These are phyloP conservation scores for Bubalus kerabau DNA, from an alignment of 2,113 vertebrate genomes.

Conservation along the genomic window DNA sequence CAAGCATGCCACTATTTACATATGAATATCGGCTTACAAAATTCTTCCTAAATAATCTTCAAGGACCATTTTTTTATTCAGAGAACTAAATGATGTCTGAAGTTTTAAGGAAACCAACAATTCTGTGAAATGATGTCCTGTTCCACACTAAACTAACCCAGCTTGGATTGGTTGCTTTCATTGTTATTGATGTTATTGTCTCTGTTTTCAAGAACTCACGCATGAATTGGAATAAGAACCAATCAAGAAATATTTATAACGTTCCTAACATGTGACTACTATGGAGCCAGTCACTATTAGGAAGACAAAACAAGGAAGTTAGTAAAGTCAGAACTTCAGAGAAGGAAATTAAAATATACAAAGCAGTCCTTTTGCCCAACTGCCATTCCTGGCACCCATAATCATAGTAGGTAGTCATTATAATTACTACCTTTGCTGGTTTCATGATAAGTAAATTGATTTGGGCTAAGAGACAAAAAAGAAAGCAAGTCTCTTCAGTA, in stretches of 20 bases:
- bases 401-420: not conserved
- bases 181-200: not conserved
- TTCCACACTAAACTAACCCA: not conserved
- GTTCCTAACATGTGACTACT: not conserved
- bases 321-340: conserved; percentile 1
- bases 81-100: not conserved
- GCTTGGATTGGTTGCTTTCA: not conserved
- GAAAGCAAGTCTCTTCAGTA: not conserved
- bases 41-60: not conserved
- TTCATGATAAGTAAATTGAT: conserved; percentile 1
- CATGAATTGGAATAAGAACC: not conserved
- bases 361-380: not conserved
- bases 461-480: not conserved
- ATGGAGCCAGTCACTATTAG: not conserved
- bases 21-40: not conserved
- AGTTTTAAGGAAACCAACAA: not conserved
- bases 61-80: not conserved
- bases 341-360: conserved; percentile 32
- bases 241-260: not conserved
- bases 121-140: not conserved
- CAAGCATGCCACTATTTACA: not conserved
- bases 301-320: not conserved
- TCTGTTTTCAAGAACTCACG: not conserved
- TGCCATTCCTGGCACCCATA: not conserved
- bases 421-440: conserved; percentile 11